Conservation (phyloP, 1,140 invertebrate species). For the Epicauta chinensis region DNA sequence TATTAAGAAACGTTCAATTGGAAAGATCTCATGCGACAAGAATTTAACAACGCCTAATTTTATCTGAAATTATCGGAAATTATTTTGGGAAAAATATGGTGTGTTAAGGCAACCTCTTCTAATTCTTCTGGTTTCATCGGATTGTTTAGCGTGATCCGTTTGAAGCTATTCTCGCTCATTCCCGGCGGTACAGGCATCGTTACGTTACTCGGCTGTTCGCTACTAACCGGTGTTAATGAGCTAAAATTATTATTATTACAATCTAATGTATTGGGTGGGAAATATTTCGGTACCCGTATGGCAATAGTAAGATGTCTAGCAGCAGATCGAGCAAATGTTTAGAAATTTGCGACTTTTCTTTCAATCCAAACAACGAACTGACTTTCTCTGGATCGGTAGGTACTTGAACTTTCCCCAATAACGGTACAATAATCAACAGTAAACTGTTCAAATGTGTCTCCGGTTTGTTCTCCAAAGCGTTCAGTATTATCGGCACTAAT, state of each 20-base stretch:
- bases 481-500: conserved; percentile 68
- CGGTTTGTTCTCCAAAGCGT: conserved; percentile 74
- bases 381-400: conserved; percentile 58
- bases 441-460: conserved; percentile 81
- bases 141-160: conserved; percentile 69
- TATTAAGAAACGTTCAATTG: conserved; percentile 65
- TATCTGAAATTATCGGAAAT: conserved; percentile 44
- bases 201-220: conserved; percentile 27
- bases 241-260: conserved; percentile 19
- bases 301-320: conserved; percentile 75
- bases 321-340: conserved; percentile 70
- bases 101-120: conserved; percentile 53
- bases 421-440: conserved; percentile 72
- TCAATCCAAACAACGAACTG: conserved; percentile 53
- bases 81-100: not conserved
- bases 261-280: not conserved
- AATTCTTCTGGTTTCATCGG: conserved; percentile 73
- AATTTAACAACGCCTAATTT: conserved; percentile 81
- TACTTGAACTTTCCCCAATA: conserved; percentile 65
- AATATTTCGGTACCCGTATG: conserved; percentile 71
- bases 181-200: conserved; percentile 67
- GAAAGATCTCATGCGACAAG: conserved; percentile 67
- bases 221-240: conserved; percentile 24
- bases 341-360: conserved; percentile 58
- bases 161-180: conserved; percentile 72